Evolutionary conservation across 2,797 vertebrate species (phyloP), one percentile per base, ranked within the genome.

Genomic region (Myripristis jacobus): DNA sequence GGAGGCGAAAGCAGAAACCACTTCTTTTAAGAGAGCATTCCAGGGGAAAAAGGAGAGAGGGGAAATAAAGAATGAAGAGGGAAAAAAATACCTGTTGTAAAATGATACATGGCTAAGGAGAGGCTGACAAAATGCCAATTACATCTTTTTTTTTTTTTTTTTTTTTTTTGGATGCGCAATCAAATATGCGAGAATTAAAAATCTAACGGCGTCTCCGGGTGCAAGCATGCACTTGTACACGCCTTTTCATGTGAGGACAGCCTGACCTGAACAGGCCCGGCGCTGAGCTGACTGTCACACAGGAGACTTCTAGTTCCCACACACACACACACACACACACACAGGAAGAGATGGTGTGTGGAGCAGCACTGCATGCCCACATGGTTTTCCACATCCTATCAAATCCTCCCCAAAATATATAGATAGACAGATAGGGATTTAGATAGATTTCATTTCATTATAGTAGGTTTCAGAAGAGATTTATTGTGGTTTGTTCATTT

Each of bases 1-100:
- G 69, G 48, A 77, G 65, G 62, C 51, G 81, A 91, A 89, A 91
- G 84, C 75, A 91, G 84, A 90, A 88, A 90, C 87, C 80, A 48
- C 27, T 68, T 82, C 66, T 82, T 92, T 88, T 73, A 74, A 84
- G 67, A 80, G 52, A 24, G 66, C 81, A 85, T 88, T 89, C 85
- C 82, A n/a, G 65, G 77, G 71, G 66, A 43, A 60, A 75, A 75
- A 24, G 52, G 82, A 60, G 53, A 64, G 31, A 36, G 21, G 65
- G 38, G 25, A 56, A 65, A 73, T 58, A 58, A 67, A 67, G 62
- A 64, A 48, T 50, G 50, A 57, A 46, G 54, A 67, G 78, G 51
- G 38, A 53, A 67, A 84, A 79, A 79, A 65, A 69, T 54, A 77
- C 68, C 73, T 57, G 66, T 73, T 75, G 81, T 83, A 73, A 71